Evolutionary conservation across 2,797 vertebrate species (phyloP).

Genomic region (Hyperoplus lanceolatus): DNA sequence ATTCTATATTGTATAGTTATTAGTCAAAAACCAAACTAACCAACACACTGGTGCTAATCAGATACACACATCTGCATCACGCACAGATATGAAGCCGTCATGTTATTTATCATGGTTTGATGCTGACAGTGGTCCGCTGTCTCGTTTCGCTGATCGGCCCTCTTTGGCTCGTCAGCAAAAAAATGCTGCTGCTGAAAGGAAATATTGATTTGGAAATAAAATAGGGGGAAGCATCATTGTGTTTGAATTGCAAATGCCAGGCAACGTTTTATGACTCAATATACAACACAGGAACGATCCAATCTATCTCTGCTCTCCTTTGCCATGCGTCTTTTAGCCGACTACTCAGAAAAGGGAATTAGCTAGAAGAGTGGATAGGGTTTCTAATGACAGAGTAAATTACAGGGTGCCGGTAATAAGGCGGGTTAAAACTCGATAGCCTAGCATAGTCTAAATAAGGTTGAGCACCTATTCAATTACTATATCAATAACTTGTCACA

Average conservation of each 20-base stretch:
- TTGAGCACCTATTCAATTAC: constrained; percentile 22
- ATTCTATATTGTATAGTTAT: not conserved
- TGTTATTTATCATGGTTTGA: constrained; percentile 42
- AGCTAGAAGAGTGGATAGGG: constrained; percentile 38
- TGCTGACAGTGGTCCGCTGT: constrained; percentile 4
- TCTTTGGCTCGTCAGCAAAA: constrained; percentile 59
- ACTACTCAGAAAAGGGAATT: constrained; percentile 34
- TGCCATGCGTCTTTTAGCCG: constrained; percentile 19
- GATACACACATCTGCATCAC: constrained; percentile 2
- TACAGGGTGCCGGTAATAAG: constrained; percentile 40
- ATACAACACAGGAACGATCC: constrained; percentile 45
- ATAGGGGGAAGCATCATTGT: constrained; percentile 46
- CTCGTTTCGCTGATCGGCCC: constrained; percentile 29
- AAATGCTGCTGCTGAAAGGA: constrained; percentile 31
- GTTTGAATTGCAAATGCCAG: constrained; percentile 70
- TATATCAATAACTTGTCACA: not conserved
- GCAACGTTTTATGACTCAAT: constrained; percentile 65
- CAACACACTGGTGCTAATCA: not conserved
- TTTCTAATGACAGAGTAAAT: constrained; percentile 68
- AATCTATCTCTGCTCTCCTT: constrained; percentile 40
- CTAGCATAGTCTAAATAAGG: constrained; percentile 34
- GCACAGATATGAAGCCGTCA: not conserved
- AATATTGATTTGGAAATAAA: constrained; percentile 70
- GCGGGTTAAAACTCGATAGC: constrained; percentile 32
- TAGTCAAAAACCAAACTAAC: not conserved